phyloP scores from a whole-genome alignment of 2,888 invertebrate species.

The Drosophila subsilvestris region DNA sequence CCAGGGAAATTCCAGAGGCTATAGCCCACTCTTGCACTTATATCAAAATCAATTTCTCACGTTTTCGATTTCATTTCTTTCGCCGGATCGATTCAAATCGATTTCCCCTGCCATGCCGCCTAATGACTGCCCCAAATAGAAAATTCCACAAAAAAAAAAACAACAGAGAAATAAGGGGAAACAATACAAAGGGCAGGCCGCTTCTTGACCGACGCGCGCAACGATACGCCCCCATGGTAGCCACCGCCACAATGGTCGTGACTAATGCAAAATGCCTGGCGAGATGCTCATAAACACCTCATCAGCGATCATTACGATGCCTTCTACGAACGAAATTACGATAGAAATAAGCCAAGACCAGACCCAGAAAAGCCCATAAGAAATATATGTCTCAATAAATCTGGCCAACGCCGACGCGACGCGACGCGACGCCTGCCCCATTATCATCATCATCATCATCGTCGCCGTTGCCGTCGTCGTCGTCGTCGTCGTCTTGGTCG shows the following conservation, averaged over 20 bases:
- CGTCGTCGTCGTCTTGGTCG: no score
- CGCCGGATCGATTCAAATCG: constrained; percentile 51
- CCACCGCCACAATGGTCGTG: constrained; percentile 62
- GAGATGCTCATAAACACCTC: constrained; percentile 72
- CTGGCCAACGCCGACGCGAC: constrained; percentile 33
- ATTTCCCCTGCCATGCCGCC: constrained; percentile 46
- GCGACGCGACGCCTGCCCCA: constrained; percentile 15
- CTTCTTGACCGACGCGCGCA: constrained; percentile 32
- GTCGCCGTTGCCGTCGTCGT: background rate
- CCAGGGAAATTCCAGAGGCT: constrained; percentile 8
- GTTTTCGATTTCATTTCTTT: constrained; percentile 31
- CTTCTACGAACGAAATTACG: constrained; percentile 69
- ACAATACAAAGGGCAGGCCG: constrained; percentile 43
- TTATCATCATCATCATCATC: constrained; percentile 26
- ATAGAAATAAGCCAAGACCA: constrained; percentile 42
- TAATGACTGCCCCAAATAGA: constrained; percentile 70
- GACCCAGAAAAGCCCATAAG: constrained; percentile 16
- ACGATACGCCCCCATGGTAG: constrained; percentile 62
- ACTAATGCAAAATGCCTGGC: constrained; percentile 73
- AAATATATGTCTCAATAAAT: constrained; percentile 72
- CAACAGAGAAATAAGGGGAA: constrained; percentile 10
- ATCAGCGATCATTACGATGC: constrained; percentile 74
- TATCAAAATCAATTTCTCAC: constrained; percentile 43
- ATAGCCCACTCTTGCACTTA: background rate
- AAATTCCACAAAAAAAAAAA: constrained; percentile 15